phyloP scores from a whole-genome alignment of 92 coral and sea anemone species.

The Siderastrea radians region DNA sequence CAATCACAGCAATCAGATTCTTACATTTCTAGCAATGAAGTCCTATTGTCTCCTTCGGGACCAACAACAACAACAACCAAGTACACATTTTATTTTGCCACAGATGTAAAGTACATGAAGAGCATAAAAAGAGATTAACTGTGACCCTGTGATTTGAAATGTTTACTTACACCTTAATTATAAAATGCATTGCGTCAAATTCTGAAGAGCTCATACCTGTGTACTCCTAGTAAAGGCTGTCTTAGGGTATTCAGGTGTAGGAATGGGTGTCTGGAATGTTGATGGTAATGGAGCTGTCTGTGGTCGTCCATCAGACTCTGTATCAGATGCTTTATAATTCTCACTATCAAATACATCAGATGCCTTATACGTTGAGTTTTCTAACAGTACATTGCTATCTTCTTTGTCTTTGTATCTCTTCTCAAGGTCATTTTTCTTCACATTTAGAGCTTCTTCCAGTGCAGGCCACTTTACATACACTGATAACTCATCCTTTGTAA shows the following conservation, averaged over 20 bases:
- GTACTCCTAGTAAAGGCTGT: constrained; percentile 81
- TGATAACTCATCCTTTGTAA: constrained; percentile 79
- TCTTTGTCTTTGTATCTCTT: background rate
- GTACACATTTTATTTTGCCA: too few relatives aligned
- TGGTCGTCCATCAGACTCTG: constrained; percentile 68
- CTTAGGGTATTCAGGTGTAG: constrained; percentile 80
- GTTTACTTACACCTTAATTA: background rate
- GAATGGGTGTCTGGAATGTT: constrained; percentile 65
- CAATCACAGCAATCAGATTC: too few relatives aligned
- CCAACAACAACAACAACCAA: too few relatives aligned
- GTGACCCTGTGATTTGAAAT: too few relatives aligned
- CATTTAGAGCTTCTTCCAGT: constrained; percentile 92
- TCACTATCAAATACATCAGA: constrained; percentile 45
- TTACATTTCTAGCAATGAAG: too few relatives aligned
- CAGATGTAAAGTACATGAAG: too few relatives aligned
- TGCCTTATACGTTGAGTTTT: background rate
- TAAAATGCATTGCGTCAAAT: background rate
- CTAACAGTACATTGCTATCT: background rate
- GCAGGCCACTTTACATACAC: constrained; percentile 97
- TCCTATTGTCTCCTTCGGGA: too few relatives aligned
- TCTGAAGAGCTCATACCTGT: constrained; percentile 63
- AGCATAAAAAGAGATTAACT: too few relatives aligned
- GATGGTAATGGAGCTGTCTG: constrained; percentile 79
- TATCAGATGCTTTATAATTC: constrained; percentile 15
- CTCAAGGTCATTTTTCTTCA: constrained; percentile 63